Conservation (phyloP, 2,797 vertebrate species). For the Falco columbarius region DNA sequence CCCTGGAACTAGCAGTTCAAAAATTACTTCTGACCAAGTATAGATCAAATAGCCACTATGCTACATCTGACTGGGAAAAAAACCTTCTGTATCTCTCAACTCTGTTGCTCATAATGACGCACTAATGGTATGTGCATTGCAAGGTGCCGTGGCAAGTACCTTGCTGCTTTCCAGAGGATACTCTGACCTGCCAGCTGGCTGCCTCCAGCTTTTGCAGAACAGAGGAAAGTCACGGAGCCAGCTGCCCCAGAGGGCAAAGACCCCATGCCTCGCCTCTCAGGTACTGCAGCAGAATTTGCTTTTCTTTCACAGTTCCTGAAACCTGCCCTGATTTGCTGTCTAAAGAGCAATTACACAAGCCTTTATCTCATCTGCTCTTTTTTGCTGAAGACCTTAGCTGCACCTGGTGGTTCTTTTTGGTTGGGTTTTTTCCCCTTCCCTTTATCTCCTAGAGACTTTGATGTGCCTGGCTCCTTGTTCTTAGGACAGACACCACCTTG, state of each 20-base stretch:
- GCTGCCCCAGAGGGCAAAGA: background rate
- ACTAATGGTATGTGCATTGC: background rate
- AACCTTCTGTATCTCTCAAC: background rate
- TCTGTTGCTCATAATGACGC: background rate
- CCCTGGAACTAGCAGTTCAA: background rate
- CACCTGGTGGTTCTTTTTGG: background rate
- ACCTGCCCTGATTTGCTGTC: background rate
- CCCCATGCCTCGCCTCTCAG: fast-evolving
- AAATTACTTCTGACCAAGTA: background rate
- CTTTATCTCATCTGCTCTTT: background rate
- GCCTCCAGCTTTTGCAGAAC: background rate
- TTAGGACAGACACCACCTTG: background rate
- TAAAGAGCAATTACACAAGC: background rate
- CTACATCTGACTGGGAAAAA: background rate
- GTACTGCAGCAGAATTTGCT: background rate
- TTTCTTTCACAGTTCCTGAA: background rate
- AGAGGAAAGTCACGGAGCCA: background rate
- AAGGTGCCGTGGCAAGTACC: background rate
- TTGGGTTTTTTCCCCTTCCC: background rate
- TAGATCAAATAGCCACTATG: background rate
- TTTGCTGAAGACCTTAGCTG: background rate
- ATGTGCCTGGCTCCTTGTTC: background rate
- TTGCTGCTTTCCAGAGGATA: background rate
- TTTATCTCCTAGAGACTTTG: background rate
- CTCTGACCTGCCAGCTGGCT: background rate